Evolutionary conservation across 37 sponge, comb jelly and placozoan genomes (phyloP).

Genomic region (Spongilla lacustris): DNA sequence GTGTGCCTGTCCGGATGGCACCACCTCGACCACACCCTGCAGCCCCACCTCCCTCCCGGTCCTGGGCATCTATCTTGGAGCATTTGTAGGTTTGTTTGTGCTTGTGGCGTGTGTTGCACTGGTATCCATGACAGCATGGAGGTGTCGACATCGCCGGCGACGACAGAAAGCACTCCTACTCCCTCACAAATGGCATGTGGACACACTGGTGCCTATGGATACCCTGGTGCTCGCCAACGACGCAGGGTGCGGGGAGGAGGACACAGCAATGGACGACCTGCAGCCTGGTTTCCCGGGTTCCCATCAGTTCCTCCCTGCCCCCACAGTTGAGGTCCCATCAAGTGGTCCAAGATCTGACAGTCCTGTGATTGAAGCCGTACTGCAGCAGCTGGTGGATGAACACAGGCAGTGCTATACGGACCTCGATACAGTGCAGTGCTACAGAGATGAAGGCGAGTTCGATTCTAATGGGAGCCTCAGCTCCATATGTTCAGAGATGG

Average conservation of each 20-base stretch:
- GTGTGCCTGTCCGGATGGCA: slow-evolving; percentile 50
- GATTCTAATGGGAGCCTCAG: slow-evolving; percentile 29
- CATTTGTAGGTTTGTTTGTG: background rate
- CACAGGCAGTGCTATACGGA: slow-evolving; percentile 9
- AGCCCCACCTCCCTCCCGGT: background rate
- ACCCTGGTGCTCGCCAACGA: slow-evolving; percentile 45
- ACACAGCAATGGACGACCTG: slow-evolving; percentile 13
- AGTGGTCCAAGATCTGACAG: slow-evolving; percentile 16
- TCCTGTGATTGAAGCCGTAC: slow-evolving; percentile 32
- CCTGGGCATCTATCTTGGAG: background rate
- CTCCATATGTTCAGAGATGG: slow-evolving; percentile 19
- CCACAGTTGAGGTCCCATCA: background rate
- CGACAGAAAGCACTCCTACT: background rate
- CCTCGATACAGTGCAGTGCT: slow-evolving; percentile 42
- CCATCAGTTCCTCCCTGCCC: background rate
- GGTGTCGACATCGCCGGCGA: background rate
- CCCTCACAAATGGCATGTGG: background rate
- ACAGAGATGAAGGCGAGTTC: slow-evolving; percentile 37
- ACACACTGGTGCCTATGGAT: slow-evolving; percentile 4
- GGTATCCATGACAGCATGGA: background rate
- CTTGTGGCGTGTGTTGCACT: slow-evolving; percentile 4
- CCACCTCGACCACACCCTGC: background rate
- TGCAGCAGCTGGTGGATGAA: slow-evolving; percentile 17
- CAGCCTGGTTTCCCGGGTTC: background rate
- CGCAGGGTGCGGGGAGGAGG: slow-evolving; percentile 50